Evolutionary conservation across 1,140 invertebrate genomes (phyloP).

Genomic region (Plodia interpunctella): DNA sequence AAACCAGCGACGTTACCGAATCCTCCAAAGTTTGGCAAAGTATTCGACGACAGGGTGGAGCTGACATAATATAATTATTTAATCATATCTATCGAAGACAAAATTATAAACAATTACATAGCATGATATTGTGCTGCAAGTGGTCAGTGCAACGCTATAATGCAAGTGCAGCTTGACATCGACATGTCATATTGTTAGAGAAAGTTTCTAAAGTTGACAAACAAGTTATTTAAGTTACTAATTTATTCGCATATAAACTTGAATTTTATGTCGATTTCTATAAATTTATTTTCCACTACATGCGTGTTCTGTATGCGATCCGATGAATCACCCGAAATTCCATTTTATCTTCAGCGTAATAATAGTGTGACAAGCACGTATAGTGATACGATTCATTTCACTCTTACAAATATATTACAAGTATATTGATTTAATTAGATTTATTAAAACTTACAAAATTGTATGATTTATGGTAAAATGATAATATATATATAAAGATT

Average conservation of each 20-base stretch:
- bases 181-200: too few relatives aligned
- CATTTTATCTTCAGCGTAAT: slow-evolving; percentile 43
- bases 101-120: too few relatives aligned
- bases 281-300: slow-evolving; percentile 14
- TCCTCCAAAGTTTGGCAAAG: too few relatives aligned
- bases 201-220: background rate
- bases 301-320: slow-evolving; percentile 2
- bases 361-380: slow-evolving; percentile 28
- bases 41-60: too few relatives aligned
- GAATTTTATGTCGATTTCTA: background rate
- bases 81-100: too few relatives aligned
- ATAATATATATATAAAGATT: too few relatives aligned
- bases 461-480: too few relatives aligned
- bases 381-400: slow-evolving; percentile 21
- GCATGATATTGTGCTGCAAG: too few relatives aligned
- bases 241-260: background rate
- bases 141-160: too few relatives aligned
- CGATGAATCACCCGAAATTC: slow-evolving; percentile 53
- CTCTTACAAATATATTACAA: slow-evolving; percentile 3
- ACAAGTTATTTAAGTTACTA: background rate
- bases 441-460: background rate
- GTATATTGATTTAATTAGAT: background rate
- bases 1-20: too few relatives aligned
- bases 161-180: too few relatives aligned
- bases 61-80: too few relatives aligned